These are phyloP conservation scores for Mirounga angustirostris DNA, from an alignment of 2,113 vertebrate genomes.

Conservation along the genomic window DNA sequence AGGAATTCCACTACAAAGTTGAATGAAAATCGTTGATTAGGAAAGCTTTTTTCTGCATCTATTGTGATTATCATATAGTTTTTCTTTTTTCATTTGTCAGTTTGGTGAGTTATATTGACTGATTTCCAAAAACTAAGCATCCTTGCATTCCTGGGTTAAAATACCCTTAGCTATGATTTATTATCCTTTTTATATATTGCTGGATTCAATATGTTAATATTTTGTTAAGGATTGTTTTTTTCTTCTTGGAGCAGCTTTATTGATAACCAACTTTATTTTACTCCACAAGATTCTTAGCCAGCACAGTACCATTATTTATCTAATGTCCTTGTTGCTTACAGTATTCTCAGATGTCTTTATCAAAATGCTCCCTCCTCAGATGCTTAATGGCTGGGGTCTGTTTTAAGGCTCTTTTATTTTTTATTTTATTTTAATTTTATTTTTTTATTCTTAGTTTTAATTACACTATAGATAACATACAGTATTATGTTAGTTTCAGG, in stretches of 20 bases:
- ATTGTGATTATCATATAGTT: background rate
- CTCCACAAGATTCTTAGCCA: background rate
- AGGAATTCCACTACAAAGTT: background rate
- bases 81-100: background rate
- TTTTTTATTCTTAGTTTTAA: background rate
- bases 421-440: background rate
- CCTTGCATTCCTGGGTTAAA: background rate
- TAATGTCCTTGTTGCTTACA: background rate
- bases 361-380: background rate
- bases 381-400: background rate
- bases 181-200: background rate
- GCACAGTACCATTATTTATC: background rate
- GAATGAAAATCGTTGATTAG: background rate
- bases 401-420: background rate
- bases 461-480: background rate
- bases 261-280: background rate
- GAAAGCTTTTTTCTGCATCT: background rate
- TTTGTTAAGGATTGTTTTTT: background rate
- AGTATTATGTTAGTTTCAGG: background rate
- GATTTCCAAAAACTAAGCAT: background rate
- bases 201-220: background rate
- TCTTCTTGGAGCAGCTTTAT: background rate
- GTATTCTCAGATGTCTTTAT: background rate
- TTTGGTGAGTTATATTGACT: background rate
- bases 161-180: background rate